A percentile compares a stretch with the other conserved stretches of the same genome.
These are phyloP conservation scores for Xerus rutilus DNA, from an alignment of 2,797 vertebrate genomes.

Conservation along the genomic window DNA sequence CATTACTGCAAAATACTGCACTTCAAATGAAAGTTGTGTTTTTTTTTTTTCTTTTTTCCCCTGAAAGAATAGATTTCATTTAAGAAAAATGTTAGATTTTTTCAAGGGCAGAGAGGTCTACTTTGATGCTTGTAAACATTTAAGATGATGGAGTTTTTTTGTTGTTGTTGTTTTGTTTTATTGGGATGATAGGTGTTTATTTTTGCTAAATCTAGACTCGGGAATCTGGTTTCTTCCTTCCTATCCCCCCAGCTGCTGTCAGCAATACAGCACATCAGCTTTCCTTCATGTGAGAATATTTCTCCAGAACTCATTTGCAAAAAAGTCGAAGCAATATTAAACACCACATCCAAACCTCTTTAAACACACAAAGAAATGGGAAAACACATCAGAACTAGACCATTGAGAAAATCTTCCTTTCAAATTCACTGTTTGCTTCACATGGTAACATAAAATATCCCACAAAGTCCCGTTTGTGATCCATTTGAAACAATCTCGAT, in stretches of 20 bases:
- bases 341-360: conserved; percentile 80
- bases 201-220: conserved; percentile 82
- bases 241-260: conserved; percentile 85
- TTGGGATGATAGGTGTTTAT: conserved; percentile 82
- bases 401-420: conserved; percentile 85
- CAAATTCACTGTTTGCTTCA: conserved; percentile 82
- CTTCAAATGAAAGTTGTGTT: conserved; percentile 75
- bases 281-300: conserved; percentile 85
- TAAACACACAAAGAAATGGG: conserved; percentile 83
- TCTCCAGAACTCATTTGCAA: conserved; percentile 88
- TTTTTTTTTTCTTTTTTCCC: conserved; percentile 72
- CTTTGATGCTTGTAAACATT: conserved; percentile 87
- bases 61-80: conserved; percentile 88
- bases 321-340: conserved; percentile 87
- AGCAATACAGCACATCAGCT: conserved; percentile 84
- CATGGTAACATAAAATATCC: conserved; percentile 83
- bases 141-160: conserved; percentile 78
- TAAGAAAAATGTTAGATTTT: conserved; percentile 88
- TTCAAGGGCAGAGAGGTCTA: conserved; percentile 85
- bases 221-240: conserved; percentile 86
- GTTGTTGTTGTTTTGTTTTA: conserved; percentile 14
- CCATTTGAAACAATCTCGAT: conserved; percentile 83
- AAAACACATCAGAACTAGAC: conserved; percentile 84
- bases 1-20: conserved; percentile 75
- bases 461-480: conserved; percentile 83